Percentiles rank a stretch among this genome's conserved stretches.
Conservation (phyloP, 2,888 invertebrate species). For the Furcula furcula region DNA sequence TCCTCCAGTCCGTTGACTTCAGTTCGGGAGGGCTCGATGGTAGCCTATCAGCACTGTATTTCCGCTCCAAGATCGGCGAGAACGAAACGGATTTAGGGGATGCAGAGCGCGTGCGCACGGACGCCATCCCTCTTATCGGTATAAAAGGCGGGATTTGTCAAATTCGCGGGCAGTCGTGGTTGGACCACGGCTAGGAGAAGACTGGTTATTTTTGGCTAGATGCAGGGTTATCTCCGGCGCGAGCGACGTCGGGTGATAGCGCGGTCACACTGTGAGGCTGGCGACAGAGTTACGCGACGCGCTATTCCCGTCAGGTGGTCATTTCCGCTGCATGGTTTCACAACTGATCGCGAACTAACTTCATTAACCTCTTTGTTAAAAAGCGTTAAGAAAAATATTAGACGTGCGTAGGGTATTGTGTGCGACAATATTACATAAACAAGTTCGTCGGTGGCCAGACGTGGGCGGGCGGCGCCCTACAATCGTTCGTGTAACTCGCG, state of each 20-base stretch:
- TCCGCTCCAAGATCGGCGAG: slow-evolving; percentile 83
- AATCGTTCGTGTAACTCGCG: slow-evolving; percentile 32
- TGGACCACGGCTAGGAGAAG: slow-evolving; percentile 68
- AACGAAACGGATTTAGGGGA: slow-evolving; percentile 85
- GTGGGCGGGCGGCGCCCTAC: slow-evolving; percentile 65
- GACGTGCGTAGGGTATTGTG: slow-evolving; percentile 33
- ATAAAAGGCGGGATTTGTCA: slow-evolving; percentile 62
- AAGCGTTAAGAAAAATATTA: slow-evolving; percentile 44
- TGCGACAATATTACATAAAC: slow-evolving; percentile 48
- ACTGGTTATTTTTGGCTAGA: slow-evolving; percentile 74
- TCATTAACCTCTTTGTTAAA: slow-evolving; percentile 68
- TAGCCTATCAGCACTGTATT: slow-evolving; percentile 72
- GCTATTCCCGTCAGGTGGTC: slow-evolving; percentile 81
- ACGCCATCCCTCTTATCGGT: slow-evolving; percentile 77
- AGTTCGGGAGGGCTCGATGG: slow-evolving; percentile 61
- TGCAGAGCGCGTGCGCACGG: slow-evolving; percentile 84
- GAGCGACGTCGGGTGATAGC: slow-evolving; percentile 72
- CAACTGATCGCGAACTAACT: slow-evolving; percentile 63
- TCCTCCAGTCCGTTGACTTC: slow-evolving; percentile 68
- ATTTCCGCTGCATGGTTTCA: slow-evolving; percentile 74
- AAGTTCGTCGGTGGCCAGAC: slow-evolving; percentile 26
- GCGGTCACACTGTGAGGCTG: slow-evolving; percentile 70
- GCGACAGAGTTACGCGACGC: slow-evolving; percentile 69
- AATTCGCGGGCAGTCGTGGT: slow-evolving; percentile 68
- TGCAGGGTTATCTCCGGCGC: slow-evolving; percentile 70